Conservation (phyloP, 2,113 vertebrate genomes). For the Macaca nemestrina region DNA sequence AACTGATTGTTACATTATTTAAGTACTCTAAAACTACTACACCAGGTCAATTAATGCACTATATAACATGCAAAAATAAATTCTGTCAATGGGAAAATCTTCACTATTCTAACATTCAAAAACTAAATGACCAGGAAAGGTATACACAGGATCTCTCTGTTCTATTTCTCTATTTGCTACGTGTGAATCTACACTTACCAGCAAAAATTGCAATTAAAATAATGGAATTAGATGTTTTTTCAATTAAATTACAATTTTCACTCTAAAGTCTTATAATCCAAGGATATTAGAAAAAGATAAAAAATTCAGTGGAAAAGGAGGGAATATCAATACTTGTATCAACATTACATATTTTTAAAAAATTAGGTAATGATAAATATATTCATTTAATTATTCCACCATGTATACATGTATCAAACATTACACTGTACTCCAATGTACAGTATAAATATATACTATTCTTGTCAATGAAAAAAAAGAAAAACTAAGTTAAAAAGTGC, state of each 20-base stretch:
- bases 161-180: neutral
- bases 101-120: slow-evolving; percentile 8
- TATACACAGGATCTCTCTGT: neutral
- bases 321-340: neutral
- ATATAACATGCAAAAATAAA: slow-evolving; percentile 74
- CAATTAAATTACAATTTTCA: neutral
- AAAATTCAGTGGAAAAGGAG: slow-evolving; percentile 10
- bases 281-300: neutral
- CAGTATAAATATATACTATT: neutral
- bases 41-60: neutral
- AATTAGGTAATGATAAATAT: neutral
- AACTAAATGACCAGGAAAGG: slow-evolving; percentile 10
- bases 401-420: neutral
- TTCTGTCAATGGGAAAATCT: neutral
- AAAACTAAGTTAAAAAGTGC: neutral
- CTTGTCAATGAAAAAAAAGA: neutral
- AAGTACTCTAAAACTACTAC: neutral
- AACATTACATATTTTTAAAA: neutral
- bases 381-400: neutral
- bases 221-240: slow-evolving; percentile 9
- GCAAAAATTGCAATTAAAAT: slow-evolving; percentile 41
- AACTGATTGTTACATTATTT: neutral
- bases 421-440: neutral
- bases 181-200: neutral
- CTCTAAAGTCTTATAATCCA: neutral